phyloP scores from a whole-genome alignment of 2,113 vertebrate species.

The Chlamydotis undulata region DNA sequence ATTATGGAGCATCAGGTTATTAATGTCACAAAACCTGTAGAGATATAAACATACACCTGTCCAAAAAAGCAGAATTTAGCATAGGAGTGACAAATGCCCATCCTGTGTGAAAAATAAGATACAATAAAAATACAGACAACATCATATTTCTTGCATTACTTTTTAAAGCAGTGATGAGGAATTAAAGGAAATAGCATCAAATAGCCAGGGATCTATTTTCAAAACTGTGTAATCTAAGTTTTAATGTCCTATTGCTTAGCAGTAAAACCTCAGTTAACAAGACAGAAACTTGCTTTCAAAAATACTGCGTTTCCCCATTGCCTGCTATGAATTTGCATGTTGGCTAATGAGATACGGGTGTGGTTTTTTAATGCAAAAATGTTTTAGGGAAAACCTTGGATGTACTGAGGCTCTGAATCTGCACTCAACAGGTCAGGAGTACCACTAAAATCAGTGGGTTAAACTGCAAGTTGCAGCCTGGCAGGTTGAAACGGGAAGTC shows the following conservation, averaged over 20 bases:
- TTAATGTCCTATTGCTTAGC: not conserved
- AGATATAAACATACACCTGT: not conserved
- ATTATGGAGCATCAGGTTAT: not conserved
- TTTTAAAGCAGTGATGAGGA: not conserved
- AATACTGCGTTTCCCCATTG: not conserved
- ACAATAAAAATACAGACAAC: not conserved
- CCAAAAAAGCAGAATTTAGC: not conserved
- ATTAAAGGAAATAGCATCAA: not conserved
- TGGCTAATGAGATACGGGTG: not conserved
- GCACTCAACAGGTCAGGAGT: not conserved
- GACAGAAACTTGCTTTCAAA: not conserved
- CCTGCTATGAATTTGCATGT: not conserved
- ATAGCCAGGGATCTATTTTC: not conserved
- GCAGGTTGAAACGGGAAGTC: not conserved
- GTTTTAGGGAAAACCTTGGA: not conserved
- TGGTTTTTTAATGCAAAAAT: not conserved
- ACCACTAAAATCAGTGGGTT: not conserved
- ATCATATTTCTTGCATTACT: not conserved
- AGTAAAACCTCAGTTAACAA: not conserved
- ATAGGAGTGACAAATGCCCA: not conserved
- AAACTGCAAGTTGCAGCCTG: not conserved
- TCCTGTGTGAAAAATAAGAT: not conserved
- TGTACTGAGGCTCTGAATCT: not conserved
- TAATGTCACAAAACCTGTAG: not conserved
- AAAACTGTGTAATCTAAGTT: not conserved